Conservation (phyloP, 2,797 vertebrate genomes). For the Chanos chanos region DNA sequence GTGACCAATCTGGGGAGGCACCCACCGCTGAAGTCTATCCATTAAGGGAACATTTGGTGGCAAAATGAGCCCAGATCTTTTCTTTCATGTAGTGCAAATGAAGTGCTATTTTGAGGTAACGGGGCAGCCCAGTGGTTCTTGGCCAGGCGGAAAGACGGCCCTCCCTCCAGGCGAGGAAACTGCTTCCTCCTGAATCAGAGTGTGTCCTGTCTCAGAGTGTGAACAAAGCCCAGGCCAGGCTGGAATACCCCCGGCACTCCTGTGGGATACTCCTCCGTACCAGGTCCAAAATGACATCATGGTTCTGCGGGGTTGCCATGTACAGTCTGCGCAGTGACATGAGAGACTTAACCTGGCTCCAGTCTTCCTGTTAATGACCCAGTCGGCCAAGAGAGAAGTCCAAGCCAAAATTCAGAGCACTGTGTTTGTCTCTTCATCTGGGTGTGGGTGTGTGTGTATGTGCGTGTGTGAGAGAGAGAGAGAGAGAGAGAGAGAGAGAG, state of each 20-base stretch:
- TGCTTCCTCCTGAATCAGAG: neutral
- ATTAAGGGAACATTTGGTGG: conserved; percentile 10
- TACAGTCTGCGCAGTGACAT: too few relatives aligned
- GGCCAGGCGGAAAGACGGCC: too few relatives aligned
- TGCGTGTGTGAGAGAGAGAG: too few relatives aligned
- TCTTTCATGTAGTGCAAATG: conserved; percentile 13
- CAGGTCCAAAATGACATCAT: too few relatives aligned
- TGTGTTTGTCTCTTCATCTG: neutral
- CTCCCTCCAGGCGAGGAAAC: neutral
- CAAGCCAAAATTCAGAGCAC: neutral
- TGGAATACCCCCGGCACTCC: conserved; percentile 6
- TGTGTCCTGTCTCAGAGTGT: neutral
- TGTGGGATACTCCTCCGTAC: neutral
- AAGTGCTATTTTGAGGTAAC: conserved; percentile 10
- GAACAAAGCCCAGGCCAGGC: neutral
- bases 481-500: too few relatives aligned
- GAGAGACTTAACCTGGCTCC: too few relatives aligned
- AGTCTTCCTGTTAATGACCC: too few relatives aligned
- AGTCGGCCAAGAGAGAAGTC: too few relatives aligned
- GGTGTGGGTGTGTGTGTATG: neutral
- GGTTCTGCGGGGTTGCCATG: too few relatives aligned
- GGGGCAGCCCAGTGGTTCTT: too few relatives aligned
- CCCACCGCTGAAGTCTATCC: conserved; percentile 8
- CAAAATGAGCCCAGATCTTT: neutral
- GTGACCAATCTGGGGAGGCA: conserved; percentile 2